These are phyloP conservation scores for Achlya flavicornis DNA, from an alignment of 2,888 invertebrate species.

Conservation along the genomic window DNA sequence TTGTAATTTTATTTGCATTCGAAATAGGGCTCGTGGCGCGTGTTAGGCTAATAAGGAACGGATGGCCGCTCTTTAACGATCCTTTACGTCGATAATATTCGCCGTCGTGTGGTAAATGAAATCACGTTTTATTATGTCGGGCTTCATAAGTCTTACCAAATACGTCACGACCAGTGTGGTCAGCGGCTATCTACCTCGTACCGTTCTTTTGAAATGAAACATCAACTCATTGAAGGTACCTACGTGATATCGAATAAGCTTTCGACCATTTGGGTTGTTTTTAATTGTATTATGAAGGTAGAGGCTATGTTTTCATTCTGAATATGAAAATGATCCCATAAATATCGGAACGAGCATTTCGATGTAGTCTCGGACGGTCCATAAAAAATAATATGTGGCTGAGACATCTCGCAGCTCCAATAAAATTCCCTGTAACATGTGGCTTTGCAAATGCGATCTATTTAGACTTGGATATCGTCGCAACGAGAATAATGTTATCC, in stretches of 20 bases:
- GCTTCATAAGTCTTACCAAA: slow-evolving; percentile 59
- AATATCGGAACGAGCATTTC: slow-evolving; percentile 37
- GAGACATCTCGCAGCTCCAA: slow-evolving; percentile 48
- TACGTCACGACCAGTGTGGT: slow-evolving; percentile 48
- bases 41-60: slow-evolving; percentile 79
- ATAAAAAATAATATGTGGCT: slow-evolving; percentile 49
- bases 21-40: slow-evolving; percentile 73
- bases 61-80: slow-evolving; percentile 71
- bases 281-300: slow-evolving; percentile 13
- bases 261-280: background rate
- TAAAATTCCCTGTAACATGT: slow-evolving; percentile 60
- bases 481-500: slow-evolving; percentile 80
- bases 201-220: slow-evolving; percentile 22
- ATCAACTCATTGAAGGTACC: slow-evolving; percentile 19
- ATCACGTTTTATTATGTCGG: slow-evolving; percentile 63
- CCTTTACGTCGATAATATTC: slow-evolving; percentile 64
- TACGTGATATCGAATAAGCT: slow-evolving; percentile 18
- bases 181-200: slow-evolving; percentile 40
- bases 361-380: slow-evolving; percentile 22
- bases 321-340: slow-evolving; percentile 33
- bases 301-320: slow-evolving; percentile 19
- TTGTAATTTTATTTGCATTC: slow-evolving; percentile 79
- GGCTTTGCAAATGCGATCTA: slow-evolving; percentile 75
- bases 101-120: slow-evolving; percentile 54
- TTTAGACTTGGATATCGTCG: slow-evolving; percentile 77